Evolutionary conservation across 2,797 vertebrate species (phyloP).

Genomic region (Schizothorax lantsangensis): DNA sequence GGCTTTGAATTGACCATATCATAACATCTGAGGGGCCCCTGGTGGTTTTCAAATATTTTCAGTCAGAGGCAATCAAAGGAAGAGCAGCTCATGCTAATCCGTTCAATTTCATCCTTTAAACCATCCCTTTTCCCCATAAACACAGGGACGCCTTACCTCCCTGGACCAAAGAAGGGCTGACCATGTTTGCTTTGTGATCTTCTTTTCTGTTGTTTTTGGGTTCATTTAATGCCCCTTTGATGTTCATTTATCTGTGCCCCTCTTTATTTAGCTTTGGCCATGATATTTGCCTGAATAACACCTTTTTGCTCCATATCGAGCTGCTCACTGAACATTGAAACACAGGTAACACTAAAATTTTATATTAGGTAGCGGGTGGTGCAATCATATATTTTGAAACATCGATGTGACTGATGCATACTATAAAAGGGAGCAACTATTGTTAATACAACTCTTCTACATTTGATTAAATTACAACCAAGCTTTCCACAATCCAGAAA

Average conservation of each 20-base stretch:
- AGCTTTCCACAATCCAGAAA: not conserved
- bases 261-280: not conserved
- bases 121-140: slow-evolving; percentile 88
- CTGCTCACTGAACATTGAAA: not conserved
- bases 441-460: not conserved
- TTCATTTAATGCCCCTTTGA: not conserved
- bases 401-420: not conserved
- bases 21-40: slow-evolving; percentile 91
- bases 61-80: slow-evolving; percentile 98
- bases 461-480: not conserved
- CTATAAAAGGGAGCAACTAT: not conserved
- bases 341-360: not conserved
- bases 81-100: slow-evolving; percentile 90
- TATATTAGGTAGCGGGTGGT: not conserved
- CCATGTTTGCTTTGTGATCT: slow-evolving; percentile 50
- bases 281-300: slow-evolving; percentile 10
- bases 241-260: not conserved
- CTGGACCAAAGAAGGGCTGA: slow-evolving; percentile 55
- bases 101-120: slow-evolving; percentile 96
- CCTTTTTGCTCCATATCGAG: not conserved
- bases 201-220: slow-evolving; percentile 7
- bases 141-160: slow-evolving; percentile 62
- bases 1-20: slow-evolving; percentile 83
- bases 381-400: not conserved
- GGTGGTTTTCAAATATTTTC: slow-evolving; percentile 93